Conservation (phyloP, 92 coral and sea anemone species). For the Siderastrea radians region DNA sequence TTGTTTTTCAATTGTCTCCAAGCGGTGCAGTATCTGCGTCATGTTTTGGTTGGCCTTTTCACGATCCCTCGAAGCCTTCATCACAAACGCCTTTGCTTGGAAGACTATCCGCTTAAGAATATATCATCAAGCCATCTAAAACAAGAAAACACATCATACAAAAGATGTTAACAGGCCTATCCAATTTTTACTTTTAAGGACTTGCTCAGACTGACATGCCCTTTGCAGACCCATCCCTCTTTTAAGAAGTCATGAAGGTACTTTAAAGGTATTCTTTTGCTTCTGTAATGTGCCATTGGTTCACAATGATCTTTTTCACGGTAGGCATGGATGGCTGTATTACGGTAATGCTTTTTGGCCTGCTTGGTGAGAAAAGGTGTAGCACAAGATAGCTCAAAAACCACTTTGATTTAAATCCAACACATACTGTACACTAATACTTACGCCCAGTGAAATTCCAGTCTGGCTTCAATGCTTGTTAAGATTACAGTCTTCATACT, state of each 20-base stretch:
- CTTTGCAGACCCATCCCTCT: too few species aligned
- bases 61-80: constrained; percentile 11
- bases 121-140: constrained; percentile 33
- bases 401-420: background rate
- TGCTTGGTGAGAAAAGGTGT: too few species aligned
- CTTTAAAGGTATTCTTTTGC: too few species aligned
- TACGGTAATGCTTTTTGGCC: too few species aligned
- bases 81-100: background rate
- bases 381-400: background rate
- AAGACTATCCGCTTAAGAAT: background rate
- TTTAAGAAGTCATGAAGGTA: too few species aligned
- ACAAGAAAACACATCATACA: background rate
- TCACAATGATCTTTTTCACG: too few species aligned
- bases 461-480: constrained; percentile 9
- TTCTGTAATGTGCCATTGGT: too few species aligned
- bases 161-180: background rate
- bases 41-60: background rate
- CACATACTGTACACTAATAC: background rate
- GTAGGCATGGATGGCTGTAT: too few species aligned
- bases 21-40: background rate
- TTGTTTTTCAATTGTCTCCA: background rate
- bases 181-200: too few species aligned
- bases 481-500: background rate
- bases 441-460: constrained; percentile 23
- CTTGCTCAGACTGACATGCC: too few species aligned